Conservation (phyloP, 2,888 invertebrate species). For the Drosophila longiperda region DNA sequence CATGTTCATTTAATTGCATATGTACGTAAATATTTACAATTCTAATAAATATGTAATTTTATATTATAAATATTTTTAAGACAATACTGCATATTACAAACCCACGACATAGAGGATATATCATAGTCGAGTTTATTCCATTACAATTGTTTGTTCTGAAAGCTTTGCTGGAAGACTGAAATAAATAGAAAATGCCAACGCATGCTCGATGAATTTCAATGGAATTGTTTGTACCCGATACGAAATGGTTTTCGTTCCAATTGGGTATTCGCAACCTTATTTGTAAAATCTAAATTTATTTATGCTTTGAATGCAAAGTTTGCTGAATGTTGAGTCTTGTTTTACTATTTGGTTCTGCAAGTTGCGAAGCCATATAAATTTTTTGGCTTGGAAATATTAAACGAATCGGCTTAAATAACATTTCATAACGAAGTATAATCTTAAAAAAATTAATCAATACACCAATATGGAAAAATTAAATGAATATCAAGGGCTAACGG, state of each 20-base stretch:
- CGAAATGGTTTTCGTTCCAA: conserved; percentile 35
- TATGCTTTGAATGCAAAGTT: conserved; percentile 44
- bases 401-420: conserved; percentile 1
- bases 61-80: not conserved
- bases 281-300: conserved; percentile 40
- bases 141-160: not conserved
- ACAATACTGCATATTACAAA: not conserved
- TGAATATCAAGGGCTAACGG: conserved; percentile 91
- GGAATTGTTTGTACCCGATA: conserved; percentile 35
- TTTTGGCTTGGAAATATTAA: conserved; percentile 12
- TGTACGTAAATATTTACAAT: not conserved
- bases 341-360: conserved; percentile 8
- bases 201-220: conserved; percentile 48
- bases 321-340: conserved; percentile 30
- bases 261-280: conserved; percentile 9
- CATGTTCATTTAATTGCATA: not conserved
- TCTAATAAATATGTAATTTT: too few species aligned
- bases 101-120: not conserved
- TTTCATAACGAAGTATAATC: conserved; percentile 4
- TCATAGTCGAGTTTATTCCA: not conserved
- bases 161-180: conserved; percentile 7
- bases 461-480: conserved; percentile 89
- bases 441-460: conserved; percentile 12
- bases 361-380: conserved; percentile 48
- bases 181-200: conserved; percentile 30